A percentile compares a stretch with the other conserved stretches of the same genome.
Evolutionary conservation across 2,888 invertebrate species (phyloP).

Genomic region (Malacosoma neustria): DNA sequence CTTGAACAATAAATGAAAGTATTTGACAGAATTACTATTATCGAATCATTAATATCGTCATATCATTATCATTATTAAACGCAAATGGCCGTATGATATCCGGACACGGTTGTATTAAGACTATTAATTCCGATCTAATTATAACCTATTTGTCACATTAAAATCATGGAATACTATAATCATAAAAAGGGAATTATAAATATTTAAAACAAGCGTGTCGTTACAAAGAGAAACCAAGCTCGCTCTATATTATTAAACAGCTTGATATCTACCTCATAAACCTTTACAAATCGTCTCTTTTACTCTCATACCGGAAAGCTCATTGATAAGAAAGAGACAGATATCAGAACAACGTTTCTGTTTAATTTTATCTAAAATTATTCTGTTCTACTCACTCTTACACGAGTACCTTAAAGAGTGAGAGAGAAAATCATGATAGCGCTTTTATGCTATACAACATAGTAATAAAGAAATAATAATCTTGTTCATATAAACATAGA

Average conservation of each 20-base stretch:
- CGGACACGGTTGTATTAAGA: slow-evolving; percentile 24
- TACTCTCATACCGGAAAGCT: slow-evolving; percentile 27
- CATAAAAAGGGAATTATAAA: slow-evolving; percentile 66
- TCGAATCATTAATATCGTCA: slow-evolving; percentile 10
- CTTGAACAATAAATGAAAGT: too few species aligned
- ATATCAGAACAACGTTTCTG: slow-evolving; percentile 8
- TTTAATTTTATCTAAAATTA: slow-evolving; percentile 17
- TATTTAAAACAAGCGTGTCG: slow-evolving; percentile 63
- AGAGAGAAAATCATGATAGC: slow-evolving; percentile 49
- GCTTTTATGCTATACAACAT: slow-evolving; percentile 34
- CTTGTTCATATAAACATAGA: slow-evolving; percentile 5
- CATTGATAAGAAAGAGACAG: slow-evolving; percentile 29
- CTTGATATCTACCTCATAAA: slow-evolving; percentile 47
- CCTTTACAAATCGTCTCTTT: slow-evolving; percentile 31
- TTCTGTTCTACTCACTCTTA: slow-evolving; percentile 48
- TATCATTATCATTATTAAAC: too few species aligned
- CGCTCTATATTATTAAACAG: slow-evolving; percentile 68
- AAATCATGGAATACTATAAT: slow-evolving; percentile 36
- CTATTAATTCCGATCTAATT: slow-evolving; percentile 47
- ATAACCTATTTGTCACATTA: slow-evolving; percentile 48
- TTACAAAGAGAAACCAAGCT: slow-evolving; percentile 62
- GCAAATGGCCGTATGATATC: slow-evolving; percentile 23
- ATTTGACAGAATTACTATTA: slow-evolving; percentile 1
- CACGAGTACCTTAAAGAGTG: slow-evolving; percentile 29
- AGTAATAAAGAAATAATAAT: slow-evolving; percentile 10